Evolutionary conservation across 2,888 invertebrate genomes (phyloP), one percentile per base, ranked within the genome.

Genomic region (Diarsia dahlii): DNA sequence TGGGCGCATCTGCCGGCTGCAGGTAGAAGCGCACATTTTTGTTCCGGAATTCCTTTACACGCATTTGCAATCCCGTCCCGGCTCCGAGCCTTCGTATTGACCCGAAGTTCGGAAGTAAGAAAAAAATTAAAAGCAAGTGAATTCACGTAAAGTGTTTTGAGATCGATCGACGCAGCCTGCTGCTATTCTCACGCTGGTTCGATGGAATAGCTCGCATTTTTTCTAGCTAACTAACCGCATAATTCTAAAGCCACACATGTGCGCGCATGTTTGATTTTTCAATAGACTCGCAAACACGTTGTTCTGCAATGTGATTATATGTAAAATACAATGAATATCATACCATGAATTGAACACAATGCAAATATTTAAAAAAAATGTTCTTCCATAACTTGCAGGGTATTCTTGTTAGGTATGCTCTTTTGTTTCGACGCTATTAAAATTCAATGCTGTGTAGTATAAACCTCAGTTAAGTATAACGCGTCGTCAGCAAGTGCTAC

Each of bases 21-120:
- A 95, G 95, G 94, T 95, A 95, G 93, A 93, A 90, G 93, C 91
- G 90, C 90, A 90, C 92, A 94, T 95, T 95, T 95, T 95, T 95
- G 94, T 95, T 94, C 94, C 94, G 93, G 95, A 95, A 96, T 96
- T 95, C 94, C 94, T 94, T 94, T 92, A 93, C 93, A 93, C 92
- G 91, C 94, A 96, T 96, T 96, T 95, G 95, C 96, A 95, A 96
- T 95, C 95, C 92, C 89, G 95, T 93, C 93, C 90, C 88, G 91
- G 80, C 87, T 86, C 84, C 84, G 77, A 80, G 70, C 80, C 80
- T 84, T 78, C 76, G 80, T 82, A 83, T 83, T 84, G 78, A 86
- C 85, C 85, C 82, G 81, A 85, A 86, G 77, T 84, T 88, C 87
- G 84, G 86, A 85, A 84, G 87, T 84, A 74, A 79, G 69, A 84